Evolutionary conservation across 2,888 invertebrate species (phyloP).

Genomic region (Troides aeacus): DNA sequence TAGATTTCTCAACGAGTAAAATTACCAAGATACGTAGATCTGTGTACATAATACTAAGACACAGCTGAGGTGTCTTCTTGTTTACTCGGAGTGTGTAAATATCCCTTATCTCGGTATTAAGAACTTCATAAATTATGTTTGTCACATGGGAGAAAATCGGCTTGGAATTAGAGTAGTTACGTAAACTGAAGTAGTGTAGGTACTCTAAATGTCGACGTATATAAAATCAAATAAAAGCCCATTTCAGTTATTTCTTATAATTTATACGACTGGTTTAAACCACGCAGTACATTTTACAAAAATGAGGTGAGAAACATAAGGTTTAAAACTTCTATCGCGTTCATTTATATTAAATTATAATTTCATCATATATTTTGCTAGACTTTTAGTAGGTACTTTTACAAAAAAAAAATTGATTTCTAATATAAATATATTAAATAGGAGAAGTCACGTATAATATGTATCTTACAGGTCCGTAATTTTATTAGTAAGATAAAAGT

Average conservation of each 20-base stretch:
- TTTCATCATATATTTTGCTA: too few species aligned
- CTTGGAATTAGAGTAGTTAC: slow-evolving; percentile 48
- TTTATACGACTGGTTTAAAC: slow-evolving; percentile 14
- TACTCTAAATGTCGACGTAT: slow-evolving; percentile 1
- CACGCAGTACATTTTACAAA: background rate
- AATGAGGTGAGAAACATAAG: background rate
- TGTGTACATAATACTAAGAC: slow-evolving; percentile 73
- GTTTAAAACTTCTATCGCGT: background rate
- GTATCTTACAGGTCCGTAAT: background rate
- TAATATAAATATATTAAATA: too few species aligned
- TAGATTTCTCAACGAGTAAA: slow-evolving; percentile 73
- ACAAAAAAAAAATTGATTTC: too few species aligned
- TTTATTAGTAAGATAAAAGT: background rate
- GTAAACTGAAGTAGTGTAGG: slow-evolving; percentile 37
- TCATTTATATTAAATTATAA: too few species aligned
- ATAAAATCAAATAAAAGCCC: slow-evolving; percentile 20
- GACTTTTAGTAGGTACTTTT: too few species aligned
- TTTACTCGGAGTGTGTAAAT: slow-evolving; percentile 73
- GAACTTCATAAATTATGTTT: slow-evolving; percentile 80
- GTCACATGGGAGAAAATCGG: slow-evolving; percentile 69
- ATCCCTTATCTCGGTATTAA: slow-evolving; percentile 76
- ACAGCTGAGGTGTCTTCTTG: slow-evolving; percentile 69
- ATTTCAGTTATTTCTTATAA: slow-evolving; percentile 20
- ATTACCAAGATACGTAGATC: slow-evolving; percentile 72
- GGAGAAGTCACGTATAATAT: too few species aligned